phyloP scores from a whole-genome alignment of 2,888 invertebrate genomes.

The Molanna angustata region DNA sequence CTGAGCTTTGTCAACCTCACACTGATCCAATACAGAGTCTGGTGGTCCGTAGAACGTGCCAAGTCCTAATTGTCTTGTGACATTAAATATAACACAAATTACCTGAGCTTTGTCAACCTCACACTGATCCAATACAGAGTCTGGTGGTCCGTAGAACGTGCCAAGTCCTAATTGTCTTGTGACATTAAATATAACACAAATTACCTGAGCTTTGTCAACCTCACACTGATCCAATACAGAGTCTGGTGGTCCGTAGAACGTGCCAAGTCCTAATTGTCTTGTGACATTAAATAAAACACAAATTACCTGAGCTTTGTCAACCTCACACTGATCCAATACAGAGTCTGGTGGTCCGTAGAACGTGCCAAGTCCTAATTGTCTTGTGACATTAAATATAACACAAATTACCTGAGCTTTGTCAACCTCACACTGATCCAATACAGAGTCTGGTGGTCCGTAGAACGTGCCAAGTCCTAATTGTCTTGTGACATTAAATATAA shows the following conservation, averaged over 20 bases:
- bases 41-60: conserved; percentile 87
- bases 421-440: conserved; percentile 73
- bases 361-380: conserved; percentile 84
- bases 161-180: conserved; percentile 89
- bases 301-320: conserved; percentile 79
- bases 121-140: conserved; percentile 74
- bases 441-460: conserved; percentile 82
- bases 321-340: conserved; percentile 73
- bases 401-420: conserved; percentile 78
- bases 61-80: conserved; percentile 85
- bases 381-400: conserved; percentile 66
- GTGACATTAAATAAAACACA: conserved; percentile 66
- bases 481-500: conserved; percentile 71
- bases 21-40: conserved; percentile 75
- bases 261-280: conserved; percentile 83
- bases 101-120: conserved; percentile 78
- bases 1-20: conserved; percentile 73
- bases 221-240: conserved; percentile 74
- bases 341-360: conserved; percentile 86
- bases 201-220: conserved; percentile 77
- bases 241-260: conserved; percentile 86
- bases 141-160: conserved; percentile 84
- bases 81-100: conserved; percentile 57
- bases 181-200: conserved; percentile 59
- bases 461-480: conserved; percentile 86